Evolutionary conservation across 2,888 invertebrate genomes (phyloP).

Genomic region (Apotomis turbidana): DNA sequence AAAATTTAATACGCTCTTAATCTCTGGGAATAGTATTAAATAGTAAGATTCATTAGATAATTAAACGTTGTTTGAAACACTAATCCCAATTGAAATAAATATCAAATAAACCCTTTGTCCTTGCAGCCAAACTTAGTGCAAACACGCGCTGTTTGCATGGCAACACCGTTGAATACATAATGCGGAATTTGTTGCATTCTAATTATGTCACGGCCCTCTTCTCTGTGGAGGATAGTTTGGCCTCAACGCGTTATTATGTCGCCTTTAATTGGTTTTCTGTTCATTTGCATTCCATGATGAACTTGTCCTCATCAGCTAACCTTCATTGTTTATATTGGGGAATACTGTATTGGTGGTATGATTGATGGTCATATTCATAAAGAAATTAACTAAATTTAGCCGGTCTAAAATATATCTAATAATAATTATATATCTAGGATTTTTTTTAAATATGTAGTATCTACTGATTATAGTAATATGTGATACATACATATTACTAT

Average conservation of each 20-base stretch:
- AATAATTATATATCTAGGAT: too few relatives aligned
- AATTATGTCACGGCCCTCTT: slow-evolving; percentile 58
- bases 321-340: not conserved
- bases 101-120: slow-evolving; percentile 1
- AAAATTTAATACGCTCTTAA: too few relatives aligned
- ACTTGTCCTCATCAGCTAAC: slow-evolving; percentile 15
- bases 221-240: slow-evolving; percentile 42
- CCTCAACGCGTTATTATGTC: slow-evolving; percentile 47
- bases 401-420: too few relatives aligned
- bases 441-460: too few relatives aligned
- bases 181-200: not conserved
- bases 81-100: not conserved
- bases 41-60: too few relatives aligned
- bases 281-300: slow-evolving; percentile 2
- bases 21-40: too few relatives aligned
- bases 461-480: too few relatives aligned
- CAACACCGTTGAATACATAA: slow-evolving; percentile 39
- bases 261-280: slow-evolving; percentile 36
- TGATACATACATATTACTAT: too few relatives aligned
- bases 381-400: too few relatives aligned
- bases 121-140: not conserved
- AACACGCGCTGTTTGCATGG: slow-evolving; percentile 15
- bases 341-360: not conserved
- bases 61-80: too few relatives aligned
- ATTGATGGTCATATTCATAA: not conserved